Percentiles rank a stretch among this genome's conserved stretches.
Evolutionary conservation across 2,113 vertebrate genomes (phyloP).

Genomic region (Grammomys dolichurus): DNA sequence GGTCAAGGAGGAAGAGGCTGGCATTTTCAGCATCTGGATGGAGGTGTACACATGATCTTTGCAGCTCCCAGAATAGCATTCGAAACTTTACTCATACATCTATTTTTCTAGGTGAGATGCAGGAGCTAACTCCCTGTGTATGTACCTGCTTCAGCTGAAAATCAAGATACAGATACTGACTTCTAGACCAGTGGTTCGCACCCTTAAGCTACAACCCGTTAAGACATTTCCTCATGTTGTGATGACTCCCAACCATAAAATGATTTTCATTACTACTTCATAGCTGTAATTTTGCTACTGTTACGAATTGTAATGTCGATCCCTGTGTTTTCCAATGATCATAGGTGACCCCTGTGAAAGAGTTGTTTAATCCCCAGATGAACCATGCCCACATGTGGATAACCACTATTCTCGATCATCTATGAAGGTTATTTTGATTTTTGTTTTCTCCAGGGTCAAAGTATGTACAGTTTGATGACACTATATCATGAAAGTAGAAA

Average conservation of each 20-base stretch:
- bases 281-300: background rate
- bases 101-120: background rate
- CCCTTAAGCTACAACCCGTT: background rate
- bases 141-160: background rate
- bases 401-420: background rate
- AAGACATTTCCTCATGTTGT: background rate
- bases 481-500: background rate
- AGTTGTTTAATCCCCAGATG: too few relatives aligned
- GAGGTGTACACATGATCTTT: background rate
- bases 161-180: background rate
- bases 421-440: background rate
- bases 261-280: background rate
- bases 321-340: background rate
- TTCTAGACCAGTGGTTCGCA: background rate
- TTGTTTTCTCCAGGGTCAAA: conserved; percentile 7
- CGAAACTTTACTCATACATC: background rate
- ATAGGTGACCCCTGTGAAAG: background rate
- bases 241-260: background rate
- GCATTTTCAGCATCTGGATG: background rate
- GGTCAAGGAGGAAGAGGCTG: background rate
- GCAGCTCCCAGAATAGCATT: background rate
- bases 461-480: background rate
- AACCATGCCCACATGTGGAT: background rate
- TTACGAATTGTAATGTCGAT: background rate
- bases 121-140: background rate